Evolutionary conservation across 1,140 invertebrate species (phyloP), one percentile per base, ranked within the genome.

Genomic region (Caenorhabditis latens): DNA sequence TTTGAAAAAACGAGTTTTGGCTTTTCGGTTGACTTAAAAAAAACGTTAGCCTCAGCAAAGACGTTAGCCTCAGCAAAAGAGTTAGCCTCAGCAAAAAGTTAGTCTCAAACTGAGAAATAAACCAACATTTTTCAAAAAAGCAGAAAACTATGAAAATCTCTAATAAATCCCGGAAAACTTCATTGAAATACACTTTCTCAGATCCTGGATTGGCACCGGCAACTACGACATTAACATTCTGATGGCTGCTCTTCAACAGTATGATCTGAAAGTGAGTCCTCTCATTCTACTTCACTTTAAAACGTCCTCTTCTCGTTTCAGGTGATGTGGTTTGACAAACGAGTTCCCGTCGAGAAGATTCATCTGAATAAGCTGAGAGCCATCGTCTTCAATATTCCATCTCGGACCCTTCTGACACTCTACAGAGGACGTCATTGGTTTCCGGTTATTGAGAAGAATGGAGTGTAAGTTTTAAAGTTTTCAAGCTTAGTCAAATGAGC

Each of bases 381-480:
- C 16, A 40, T 50, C 19, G 71, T 79, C 9, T 50, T 79, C 9
- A 79, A 79, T n/a, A 79, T 79, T 19, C 71, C 71, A 11, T 79
- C 71, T 5, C 6, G 71, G 46, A 79, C 71, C 71, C 71, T 79
- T 11, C 19, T 79, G 40, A 79, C 71, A 9, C 46, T 79, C 21
- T 79, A 79, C 46, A n/a, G 71, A 21, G 71, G 71, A 48, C 71
- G 71, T 21, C 71, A 79, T n/a, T 79, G 71, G 71, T 79, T 79
- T 43, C 46, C 71, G 16, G 46, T 79, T 4, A 24, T 79, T 53
- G n/a, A 79, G 71, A 79, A 79, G n/a, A 79, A 50, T 53, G 71
- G 46, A 79, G n/a, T 53, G 71, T 79, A 19, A 50, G 71, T 61
- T 61, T 61, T 61, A 7, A 58, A 3, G 7, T 21, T 21, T 21